Evolutionary conservation across 2,888 invertebrate species (phyloP), one percentile per base, ranked within the genome.

Genomic region (Hirtodrosophila histrioides): DNA sequence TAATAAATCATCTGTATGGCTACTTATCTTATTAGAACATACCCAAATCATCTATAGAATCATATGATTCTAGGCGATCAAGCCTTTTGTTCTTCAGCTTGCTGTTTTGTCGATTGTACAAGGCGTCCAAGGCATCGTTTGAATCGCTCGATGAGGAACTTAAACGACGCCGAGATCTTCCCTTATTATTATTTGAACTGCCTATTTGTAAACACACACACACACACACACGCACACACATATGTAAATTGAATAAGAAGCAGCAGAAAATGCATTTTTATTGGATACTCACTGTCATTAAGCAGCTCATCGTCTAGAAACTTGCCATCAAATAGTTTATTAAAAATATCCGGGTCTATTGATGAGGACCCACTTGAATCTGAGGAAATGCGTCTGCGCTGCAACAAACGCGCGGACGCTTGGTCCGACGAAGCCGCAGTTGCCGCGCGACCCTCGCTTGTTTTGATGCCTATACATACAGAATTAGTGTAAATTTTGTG

Each of bases 301-400:
- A 72, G 74, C 44, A 78, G 49, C 1, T 85, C 86, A 36, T 89
- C 90, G 55, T 86, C 88, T 12, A 79, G 71, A 31, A 80, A 78
- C 54, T 89, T 78, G 31, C 78, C 86, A 48, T 87, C 82, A 44
- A 90, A 90, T 7, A 90, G 78, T 69, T 88, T 88, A 50, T 90
- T 82, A 67, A 90, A 90, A 11, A 90, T 88, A 50, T 90, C 90
- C 17, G 88, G 79, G 71, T 90, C 88, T 49, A 90, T 78, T 0
- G 89, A 89, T 4, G 89, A 81, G 44, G 83, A 89, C 24, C 67
- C 75, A 45, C 62, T 81, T 0, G 88, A 88, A 17, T 88, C 90
- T 1, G 75, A 86, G 0, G 84, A 82, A 48, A 61, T 46, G 7
- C 82, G 72, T 46, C 84, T 58, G 11, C 29, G 56, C 31, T 60